Evolutionary conservation across 2,797 vertebrate species (phyloP), one percentile per base, ranked within the genome.

Genomic region (Bryconaethiops microstoma): DNA sequence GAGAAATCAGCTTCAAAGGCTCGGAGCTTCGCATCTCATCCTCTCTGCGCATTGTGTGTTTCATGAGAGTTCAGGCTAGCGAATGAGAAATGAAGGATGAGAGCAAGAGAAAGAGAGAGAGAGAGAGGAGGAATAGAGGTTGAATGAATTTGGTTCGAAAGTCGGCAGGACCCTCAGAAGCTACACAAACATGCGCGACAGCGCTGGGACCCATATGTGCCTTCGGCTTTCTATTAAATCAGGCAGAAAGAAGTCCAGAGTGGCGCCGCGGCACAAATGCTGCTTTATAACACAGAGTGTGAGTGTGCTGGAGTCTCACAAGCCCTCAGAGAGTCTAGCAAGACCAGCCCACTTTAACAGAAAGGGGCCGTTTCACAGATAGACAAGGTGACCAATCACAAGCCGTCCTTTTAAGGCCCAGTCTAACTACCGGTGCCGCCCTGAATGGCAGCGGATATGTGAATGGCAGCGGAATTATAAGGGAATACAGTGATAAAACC

Each of bases 131-230:
- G 77, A 74, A 84, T 67, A 71, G 72, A 82, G 68, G 76, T 77
- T 80, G 87, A 89, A 89, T 88, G 82, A 90, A 85, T 85, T 63
- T 63, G 60, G 79, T 79, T 59, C 68, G 76, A 81, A 75, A 77
- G 72, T 29, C 71, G 77, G 29, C 67, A 69, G 77, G 78, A 83
- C 78, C 82, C 8, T 80, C 54, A 69, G 79, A 77, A 40, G 48
- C 74, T 80, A 40, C 13, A 64, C 23, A 80, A 83, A 42, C 25
- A 64, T 68, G 76, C 13, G 73, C 77, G 82, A 62, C 82, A 80
- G 63, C 57, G 21, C 69, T 48, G 65, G 67, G 54, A 71, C 59
- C 64, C 64, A 42, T 25, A 79, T 74, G 69, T 62, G 72, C 64
- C 57, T 69, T 70, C 54, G 21, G 70, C 63, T 83, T 62, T 62